Percentiles rank a stretch among this genome's conserved stretches.
Evolutionary conservation across 2,797 vertebrate genomes (phyloP).

Genomic region (Lophius americanus): DNA sequence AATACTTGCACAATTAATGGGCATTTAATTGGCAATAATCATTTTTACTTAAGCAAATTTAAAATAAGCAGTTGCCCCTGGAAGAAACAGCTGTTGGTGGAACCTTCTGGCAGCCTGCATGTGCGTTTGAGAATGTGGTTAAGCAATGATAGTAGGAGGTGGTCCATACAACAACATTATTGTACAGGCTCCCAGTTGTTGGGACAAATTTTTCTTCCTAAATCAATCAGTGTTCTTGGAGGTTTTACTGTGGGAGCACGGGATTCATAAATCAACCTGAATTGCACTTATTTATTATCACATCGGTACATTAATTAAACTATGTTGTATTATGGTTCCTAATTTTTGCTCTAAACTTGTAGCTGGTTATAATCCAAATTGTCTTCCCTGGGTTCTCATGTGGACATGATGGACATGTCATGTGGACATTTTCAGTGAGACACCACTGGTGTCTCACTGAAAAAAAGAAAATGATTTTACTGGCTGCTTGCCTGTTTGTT

Average conservation of each 20-base stretch:
- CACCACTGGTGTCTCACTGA: neutral
- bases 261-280: slow-evolving; percentile 1
- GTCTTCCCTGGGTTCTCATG: neutral
- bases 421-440: too few species aligned
- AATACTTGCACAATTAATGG: slow-evolving; percentile 98
- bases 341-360: neutral
- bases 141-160: slow-evolving; percentile 83
- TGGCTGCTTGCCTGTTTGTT: too few species aligned
- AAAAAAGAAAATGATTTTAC: too few species aligned
- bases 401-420: too few species aligned
- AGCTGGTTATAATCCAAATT: neutral
- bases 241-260: slow-evolving; percentile 18
- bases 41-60: slow-evolving; percentile 93
- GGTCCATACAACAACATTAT: slow-evolving; percentile 50
- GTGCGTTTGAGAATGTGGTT: slow-evolving; percentile 80
- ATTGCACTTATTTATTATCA: neutral
- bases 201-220: slow-evolving; percentile 12
- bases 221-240: slow-evolving; percentile 1
- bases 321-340: slow-evolving; percentile 1
- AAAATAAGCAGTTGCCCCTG: slow-evolving; percentile 90
- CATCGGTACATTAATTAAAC: neutral
- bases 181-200: slow-evolving; percentile 32
- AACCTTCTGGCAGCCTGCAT: slow-evolving; percentile 87
- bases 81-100: slow-evolving; percentile 93
- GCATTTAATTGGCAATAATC: slow-evolving; percentile 99